Evolutionary conservation across 2,888 invertebrate genomes (phyloP), one percentile per base, ranked within the genome.

Genomic region (Pseudolycoriella hygida): DNA sequence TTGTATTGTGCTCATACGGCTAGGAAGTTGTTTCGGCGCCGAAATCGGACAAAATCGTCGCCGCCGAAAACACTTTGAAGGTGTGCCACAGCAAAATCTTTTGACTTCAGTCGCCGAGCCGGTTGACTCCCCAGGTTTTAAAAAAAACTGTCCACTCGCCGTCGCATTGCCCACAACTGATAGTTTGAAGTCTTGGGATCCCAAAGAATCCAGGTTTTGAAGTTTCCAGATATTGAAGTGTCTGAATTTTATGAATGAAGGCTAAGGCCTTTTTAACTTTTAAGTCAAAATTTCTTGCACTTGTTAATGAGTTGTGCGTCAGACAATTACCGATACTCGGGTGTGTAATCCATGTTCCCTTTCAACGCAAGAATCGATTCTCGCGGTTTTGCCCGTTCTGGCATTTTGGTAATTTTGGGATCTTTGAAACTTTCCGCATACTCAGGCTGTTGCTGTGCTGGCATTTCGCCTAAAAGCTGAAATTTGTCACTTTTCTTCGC

Each of bases 271-370:
- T 17, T 40, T 40, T 19, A 3, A 5, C 6, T 40, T 40, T 40
- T 12, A 40, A 19, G 5, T 40, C 6, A 5, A 40, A 41, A 41
- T 14, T 19, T n/a, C n/a, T n/a, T n/a, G n/a, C n/a, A n/a, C n/a
- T n/a, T 30, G 11, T 30, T 11, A 11, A 30, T 30, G 6, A 30
- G 6, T 30, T 11, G n/a, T 34, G 6, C 3, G 12, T 14, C 12
- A 34, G n/a, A 20, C 17, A 40, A 11, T 17, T 43, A 46, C 40
- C 43, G 17, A 48, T 65, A 64, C 49, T 64, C 66, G 1, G 64
- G 63, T 54, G 62, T 61, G 50, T 64, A 66, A 52, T 65, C 65
- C 46, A 61, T 56, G 50, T 61, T 62, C n/a, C 64, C 64, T 42
- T 57, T 59, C 10, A 64, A 54, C 0, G 59, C 57, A n/a, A 66